Conservation (phyloP, 2,797 vertebrate genomes). For the Macroramphosus scolopax region DNA sequence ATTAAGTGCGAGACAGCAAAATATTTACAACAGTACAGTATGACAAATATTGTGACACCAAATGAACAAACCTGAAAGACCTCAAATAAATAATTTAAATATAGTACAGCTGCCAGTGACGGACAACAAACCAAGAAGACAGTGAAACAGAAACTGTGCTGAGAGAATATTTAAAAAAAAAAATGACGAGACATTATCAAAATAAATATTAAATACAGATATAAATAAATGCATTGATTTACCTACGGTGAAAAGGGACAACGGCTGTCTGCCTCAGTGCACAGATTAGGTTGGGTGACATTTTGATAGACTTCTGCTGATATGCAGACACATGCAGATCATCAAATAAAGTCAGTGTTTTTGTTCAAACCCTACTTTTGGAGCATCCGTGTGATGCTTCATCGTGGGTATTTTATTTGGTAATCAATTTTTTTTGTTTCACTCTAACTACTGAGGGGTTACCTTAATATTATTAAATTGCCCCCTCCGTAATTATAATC, state of each 20-base stretch:
- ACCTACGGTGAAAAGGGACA: constrained; percentile 37
- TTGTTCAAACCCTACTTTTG: constrained; percentile 13
- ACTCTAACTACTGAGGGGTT: constrained; percentile 26
- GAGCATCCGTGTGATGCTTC: constrained; percentile 20
- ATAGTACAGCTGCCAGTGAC: constrained; percentile 67
- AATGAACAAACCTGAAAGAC: constrained; percentile 70
- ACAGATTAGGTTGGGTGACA: constrained; percentile 35
- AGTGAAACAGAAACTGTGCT: constrained; percentile 67
- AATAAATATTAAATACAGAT: constrained; percentile 87
- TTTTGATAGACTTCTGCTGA: constrained; percentile 24
- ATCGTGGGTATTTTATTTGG: constrained; percentile 29
- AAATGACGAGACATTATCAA: constrained; percentile 65
- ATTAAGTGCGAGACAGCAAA: constrained; percentile 83
- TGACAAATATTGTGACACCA: constrained; percentile 68
- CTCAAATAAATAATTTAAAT: constrained; percentile 83
- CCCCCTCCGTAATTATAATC: too few relatives aligned
- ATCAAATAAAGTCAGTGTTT: constrained; percentile 11
- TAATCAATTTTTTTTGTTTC: constrained; percentile 27
- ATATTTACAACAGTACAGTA: constrained; percentile 78
- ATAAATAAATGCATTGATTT: constrained; percentile 80
- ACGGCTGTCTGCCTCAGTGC: constrained; percentile 52
- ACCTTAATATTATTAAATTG: constrained; percentile 25
- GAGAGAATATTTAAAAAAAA: constrained; percentile 54
- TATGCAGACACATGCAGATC: constrained; percentile 14
- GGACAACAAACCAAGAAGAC: constrained; percentile 63